A percentile compares a stretch with the other conserved stretches of the same genome.
phyloP scores from a whole-genome alignment of 2,113 vertebrate genomes.

The Mungos mungo region DNA sequence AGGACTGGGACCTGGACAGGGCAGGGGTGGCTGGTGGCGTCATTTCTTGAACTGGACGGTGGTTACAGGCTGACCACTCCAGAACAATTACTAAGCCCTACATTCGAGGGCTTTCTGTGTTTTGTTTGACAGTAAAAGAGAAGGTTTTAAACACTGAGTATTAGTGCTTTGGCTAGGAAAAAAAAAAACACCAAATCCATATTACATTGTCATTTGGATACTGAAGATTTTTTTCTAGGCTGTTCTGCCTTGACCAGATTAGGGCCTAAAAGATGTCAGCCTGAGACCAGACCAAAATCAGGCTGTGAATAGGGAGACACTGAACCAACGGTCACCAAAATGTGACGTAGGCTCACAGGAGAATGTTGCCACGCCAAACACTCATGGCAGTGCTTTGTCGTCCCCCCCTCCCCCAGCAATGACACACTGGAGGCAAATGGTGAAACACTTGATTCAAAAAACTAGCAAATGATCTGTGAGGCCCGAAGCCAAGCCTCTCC shows the following conservation, averaged over 20 bases:
- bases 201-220: neutral
- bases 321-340: rapidly evolving
- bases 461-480: no score
- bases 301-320: neutral
- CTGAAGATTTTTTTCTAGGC: neutral
- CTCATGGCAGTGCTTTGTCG: rapidly evolving
- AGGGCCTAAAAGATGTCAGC: neutral
- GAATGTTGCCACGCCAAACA: rapidly evolving
- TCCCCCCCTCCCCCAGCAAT: no score
- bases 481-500: neutral
- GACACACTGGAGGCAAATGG: neutral
- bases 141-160: neutral
- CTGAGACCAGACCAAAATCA: neutral
- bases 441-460: neutral
- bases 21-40: rapidly evolving
- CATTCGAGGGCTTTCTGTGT: neutral
- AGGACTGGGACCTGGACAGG: neutral
- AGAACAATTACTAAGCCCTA: neutral
- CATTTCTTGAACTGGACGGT: neutral
- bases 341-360: rapidly evolving
- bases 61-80: neutral
- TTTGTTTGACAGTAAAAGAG: neutral
- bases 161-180: neutral
- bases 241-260: neutral
- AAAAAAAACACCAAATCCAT: neutral